Base-by-base conservation (phyloP, 2,888 invertebrate genomes). In the Pegoplata infirma region DNA sequence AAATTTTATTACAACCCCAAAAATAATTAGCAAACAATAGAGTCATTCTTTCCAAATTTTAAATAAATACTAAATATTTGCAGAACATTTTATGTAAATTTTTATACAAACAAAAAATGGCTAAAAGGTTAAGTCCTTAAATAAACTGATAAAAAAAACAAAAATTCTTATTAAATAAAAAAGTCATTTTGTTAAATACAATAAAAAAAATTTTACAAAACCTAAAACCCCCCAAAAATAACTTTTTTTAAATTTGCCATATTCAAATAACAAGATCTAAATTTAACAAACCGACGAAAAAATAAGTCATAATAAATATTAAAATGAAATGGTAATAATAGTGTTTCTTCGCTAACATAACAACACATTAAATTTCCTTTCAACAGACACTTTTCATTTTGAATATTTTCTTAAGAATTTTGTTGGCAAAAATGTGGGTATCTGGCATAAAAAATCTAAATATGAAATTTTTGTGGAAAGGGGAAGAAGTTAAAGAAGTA, bases 321-420 rank as follows among this genome's bases (percentile, higher is more conserved):
- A 47, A 71, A 76, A 61, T 66, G 36, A 55, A 71, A 51, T 46
- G 53, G 59, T 59, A 71, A 76, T 69, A 32, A 68, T 63, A 55
- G 32, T 58, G 17, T 56, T 58, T 64, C 16, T 51, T 67, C 23
- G 19, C 47, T 40, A 40, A n/a, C 36, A 40, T 40, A 40, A 40
- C 36, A 40, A n/a, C 12, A 40, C 61, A 75, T 75, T 61, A 49
- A 68, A 56, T 56, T 69, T 75, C 44, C 47, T 56, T 75, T 56
- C 63, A 49, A 17, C 63, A 75, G 63, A 75, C 55, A 49, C 17
- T 63, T 49, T 63, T 44, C n/a, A 21, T 56, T 75, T 36, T 19
- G 40, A 2, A 46, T 32, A 32, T 64, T 59, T 73, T 53, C 53
- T 40, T n/a, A n/a, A n/a, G n/a, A 56, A 63, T 64, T 76, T n/a